Base-by-base conservation (phyloP, 1,140 invertebrate genomes). In the Saccostrea cuccullata region DNA sequence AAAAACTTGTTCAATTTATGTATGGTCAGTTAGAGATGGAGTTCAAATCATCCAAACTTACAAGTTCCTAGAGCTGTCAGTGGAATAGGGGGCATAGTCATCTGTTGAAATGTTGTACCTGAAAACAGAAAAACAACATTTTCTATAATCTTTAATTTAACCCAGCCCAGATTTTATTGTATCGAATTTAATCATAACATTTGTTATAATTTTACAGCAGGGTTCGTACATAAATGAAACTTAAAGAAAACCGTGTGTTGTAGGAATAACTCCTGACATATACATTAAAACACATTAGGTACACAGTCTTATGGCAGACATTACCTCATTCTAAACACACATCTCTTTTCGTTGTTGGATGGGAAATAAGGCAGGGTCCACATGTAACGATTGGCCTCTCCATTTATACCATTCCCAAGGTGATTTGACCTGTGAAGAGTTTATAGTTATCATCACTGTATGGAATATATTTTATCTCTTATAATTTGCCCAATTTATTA, bases 101-200 rank as follows among this genome's bases (percentile, higher is more conserved):
- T 94, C 94, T 47, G 94, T 95, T 36, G 92, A 92, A 64, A 95
- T 94, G 87, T 95, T 95, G 89, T 95, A 95, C 82, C 94, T 95
- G 89, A n/a, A 91, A 88, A 85, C 20, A 56, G 67, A 84, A 55
- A n/a, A 55, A 55, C 55, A 20, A n/a, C 55, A 20, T 83, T 3
- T 55, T n/a, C 30, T 36, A 36, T 36, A 36, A 36, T 36, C 30
- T 36, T 36, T 36, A 36, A 0, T 36, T 36, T 2, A 36, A 36
- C 30, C 30, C 30, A 36, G n/a, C n/a, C n/a, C n/a, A 36, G 30
- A 36, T 36, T 36, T 36, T 36, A 36, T 36, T 47, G 12, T 82
- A 47, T 17, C 11, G 1, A 58, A 60, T 47, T 47, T 3, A 47
- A 47, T 47, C 5, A 47, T 47, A 47, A 47, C 9, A 47, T 0